Conservation (phyloP, 2,888 invertebrate genomes). For the Metopia argyrocephala region DNA sequence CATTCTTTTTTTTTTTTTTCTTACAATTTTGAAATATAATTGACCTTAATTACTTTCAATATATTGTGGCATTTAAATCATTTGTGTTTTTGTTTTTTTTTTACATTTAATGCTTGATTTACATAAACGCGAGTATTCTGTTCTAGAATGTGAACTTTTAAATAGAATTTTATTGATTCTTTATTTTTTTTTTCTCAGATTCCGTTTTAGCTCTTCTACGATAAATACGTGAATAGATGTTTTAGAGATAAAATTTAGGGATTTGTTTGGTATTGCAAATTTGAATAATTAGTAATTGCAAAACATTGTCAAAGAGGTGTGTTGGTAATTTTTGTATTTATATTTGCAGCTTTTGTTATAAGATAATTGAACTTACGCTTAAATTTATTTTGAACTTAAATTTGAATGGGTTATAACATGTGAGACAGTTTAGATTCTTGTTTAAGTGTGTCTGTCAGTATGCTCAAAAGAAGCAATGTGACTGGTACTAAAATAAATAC, state of each 20-base stretch:
- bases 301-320: slow-evolving; percentile 32
- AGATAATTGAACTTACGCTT: too few species aligned
- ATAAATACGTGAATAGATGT: slow-evolving; percentile 30
- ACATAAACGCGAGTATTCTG: slow-evolving; percentile 11
- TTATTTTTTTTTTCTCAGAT: not conserved
- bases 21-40: slow-evolving; percentile 24
- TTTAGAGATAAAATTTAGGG: slow-evolving; percentile 34
- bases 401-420: too few species aligned
- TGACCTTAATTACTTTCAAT: slow-evolving; percentile 59
- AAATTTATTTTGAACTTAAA: too few species aligned
- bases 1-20: not conserved
- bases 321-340: slow-evolving; percentile 3
- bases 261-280: slow-evolving; percentile 50
- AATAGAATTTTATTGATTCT: not conserved
- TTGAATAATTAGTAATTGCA: slow-evolving; percentile 57
- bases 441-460: too few species aligned
- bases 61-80: slow-evolving; percentile 56
- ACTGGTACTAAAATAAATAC: too few species aligned
- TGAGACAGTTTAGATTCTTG: too few species aligned
- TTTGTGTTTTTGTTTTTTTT: slow-evolving; percentile 15
- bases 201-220: not conserved
- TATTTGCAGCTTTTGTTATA: too few species aligned
- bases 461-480: too few species aligned
- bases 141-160: not conserved
- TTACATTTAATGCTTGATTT: slow-evolving; percentile 20